phyloP scores from a whole-genome alignment of 2,113 vertebrate genomes.

The Oceanites oceanicus region DNA sequence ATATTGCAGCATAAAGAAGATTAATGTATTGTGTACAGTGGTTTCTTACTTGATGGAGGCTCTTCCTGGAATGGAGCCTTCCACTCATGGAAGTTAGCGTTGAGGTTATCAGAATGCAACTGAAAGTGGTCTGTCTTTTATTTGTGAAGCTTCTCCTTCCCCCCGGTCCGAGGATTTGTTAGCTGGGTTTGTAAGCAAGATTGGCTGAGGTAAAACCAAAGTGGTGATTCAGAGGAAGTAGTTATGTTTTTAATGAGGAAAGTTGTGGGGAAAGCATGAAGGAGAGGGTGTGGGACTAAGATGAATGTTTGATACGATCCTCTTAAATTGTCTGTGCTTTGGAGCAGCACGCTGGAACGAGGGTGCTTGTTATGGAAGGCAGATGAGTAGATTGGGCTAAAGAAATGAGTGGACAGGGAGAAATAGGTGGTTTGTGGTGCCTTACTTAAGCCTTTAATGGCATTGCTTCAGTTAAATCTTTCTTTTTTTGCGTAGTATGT shows the following conservation, averaged over 20 bases:
- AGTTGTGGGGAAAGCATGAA: neutral
- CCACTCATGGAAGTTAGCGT: neutral
- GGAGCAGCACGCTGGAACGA: neutral
- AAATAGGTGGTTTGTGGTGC: neutral
- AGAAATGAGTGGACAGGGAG: neutral
- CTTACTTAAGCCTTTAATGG: neutral
- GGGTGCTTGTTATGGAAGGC: neutral
- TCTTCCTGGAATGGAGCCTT: neutral
- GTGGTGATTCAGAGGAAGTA: neutral
- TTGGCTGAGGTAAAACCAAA: neutral
- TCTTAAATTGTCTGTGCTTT: neutral
- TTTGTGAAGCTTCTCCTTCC: neutral
- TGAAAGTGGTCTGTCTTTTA: neutral
- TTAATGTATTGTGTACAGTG: neutral
- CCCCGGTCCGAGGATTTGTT: neutral
- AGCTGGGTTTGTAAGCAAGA: neutral
- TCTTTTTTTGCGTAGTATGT: neutral
- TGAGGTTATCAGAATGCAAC: neutral
- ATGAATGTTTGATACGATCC: neutral
- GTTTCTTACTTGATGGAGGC: neutral
- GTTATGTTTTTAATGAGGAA: neutral
- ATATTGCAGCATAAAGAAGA: neutral
- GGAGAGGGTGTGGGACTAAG: neutral
- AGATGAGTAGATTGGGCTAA: neutral
- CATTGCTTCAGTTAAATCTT: neutral